A percentile compares a stretch with the other conserved stretches of the same genome.
These are phyloP conservation scores for Colostygia pectinataria DNA, from an alignment of 2,888 invertebrate genomes.

Conservation along the genomic window DNA sequence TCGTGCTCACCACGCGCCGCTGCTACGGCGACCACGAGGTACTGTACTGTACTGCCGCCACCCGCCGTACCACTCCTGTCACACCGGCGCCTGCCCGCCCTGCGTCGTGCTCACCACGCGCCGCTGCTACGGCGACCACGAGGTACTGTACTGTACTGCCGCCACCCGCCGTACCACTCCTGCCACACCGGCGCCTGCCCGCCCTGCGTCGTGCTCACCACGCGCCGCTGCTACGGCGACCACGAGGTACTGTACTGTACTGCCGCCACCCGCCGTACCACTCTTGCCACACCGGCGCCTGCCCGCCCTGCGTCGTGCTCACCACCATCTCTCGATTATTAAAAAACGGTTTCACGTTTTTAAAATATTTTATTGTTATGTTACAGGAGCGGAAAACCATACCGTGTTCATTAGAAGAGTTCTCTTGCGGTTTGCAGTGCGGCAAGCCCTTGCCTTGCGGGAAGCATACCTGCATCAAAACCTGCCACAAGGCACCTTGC, in stretches of 20 bases:
- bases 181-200: conserved; percentile 90
- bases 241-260: neutral
- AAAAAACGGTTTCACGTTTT: too few species aligned
- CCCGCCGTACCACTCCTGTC: too few species aligned
- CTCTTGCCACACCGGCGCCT: too few species aligned
- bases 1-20: conserved; percentile 45
- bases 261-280: neutral
- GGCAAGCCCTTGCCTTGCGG: conserved; percentile 91
- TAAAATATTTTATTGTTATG: neutral
- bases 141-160: too few species aligned
- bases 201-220: conserved; percentile 84
- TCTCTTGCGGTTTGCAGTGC: conserved; percentile 96
- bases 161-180: conserved; percentile 87
- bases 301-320: neutral
- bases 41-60: too few species aligned
- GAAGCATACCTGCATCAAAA: conserved; percentile 91
- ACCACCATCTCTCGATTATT: too few species aligned
- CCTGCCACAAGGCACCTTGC: conserved; percentile 90
- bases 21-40: conserved; percentile 91
- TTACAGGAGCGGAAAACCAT: conserved; percentile 91
- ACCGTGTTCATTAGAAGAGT: conserved; percentile 92
- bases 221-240: conserved; percentile 51
- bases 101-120: too few species aligned
- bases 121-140: too few species aligned
- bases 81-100: conserved; percentile 83